A percentile compares a stretch with the other conserved stretches of the same genome.
Evolutionary conservation across 2,113 vertebrate species (phyloP).

Genomic region (Chaetura pelagica): DNA sequence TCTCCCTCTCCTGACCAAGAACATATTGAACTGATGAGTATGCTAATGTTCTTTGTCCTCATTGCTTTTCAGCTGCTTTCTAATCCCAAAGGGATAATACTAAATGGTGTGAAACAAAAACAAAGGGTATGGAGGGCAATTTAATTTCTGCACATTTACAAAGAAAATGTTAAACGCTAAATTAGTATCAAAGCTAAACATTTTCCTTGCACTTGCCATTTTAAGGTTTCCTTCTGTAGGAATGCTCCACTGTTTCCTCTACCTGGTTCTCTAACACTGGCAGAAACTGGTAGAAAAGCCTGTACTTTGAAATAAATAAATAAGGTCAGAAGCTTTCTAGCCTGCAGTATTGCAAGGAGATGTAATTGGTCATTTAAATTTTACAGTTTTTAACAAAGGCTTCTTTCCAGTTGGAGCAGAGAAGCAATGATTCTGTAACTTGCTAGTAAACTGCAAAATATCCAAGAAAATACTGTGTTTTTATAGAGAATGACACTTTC

Average conservation of each 20-base stretch:
- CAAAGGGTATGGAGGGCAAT: background rate
- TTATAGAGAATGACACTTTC: background rate
- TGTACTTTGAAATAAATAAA: background rate
- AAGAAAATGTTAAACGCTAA: background rate
- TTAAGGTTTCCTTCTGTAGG: background rate
- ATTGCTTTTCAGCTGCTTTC: background rate
- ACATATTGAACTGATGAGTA: fast-evolving
- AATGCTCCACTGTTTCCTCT: background rate
- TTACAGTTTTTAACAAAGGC: background rate
- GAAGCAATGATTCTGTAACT: background rate
- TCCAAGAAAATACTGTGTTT: background rate
- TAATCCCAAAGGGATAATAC: background rate
- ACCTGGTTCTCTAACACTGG: background rate
- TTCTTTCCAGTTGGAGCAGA: background rate
- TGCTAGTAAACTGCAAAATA: background rate
- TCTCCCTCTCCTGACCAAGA: background rate
- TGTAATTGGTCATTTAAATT: background rate
- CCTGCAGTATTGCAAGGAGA: background rate
- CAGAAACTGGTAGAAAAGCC: background rate
- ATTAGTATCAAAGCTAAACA: background rate
- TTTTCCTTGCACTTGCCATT: background rate
- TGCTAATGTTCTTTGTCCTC: background rate
- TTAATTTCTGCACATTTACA: background rate
- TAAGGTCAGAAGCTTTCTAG: background rate
- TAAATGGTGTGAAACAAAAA: background rate